These are phyloP conservation scores for Pasiphila rectangulata DNA, from an alignment of 2,888 invertebrate species.

Conservation along the genomic window DNA sequence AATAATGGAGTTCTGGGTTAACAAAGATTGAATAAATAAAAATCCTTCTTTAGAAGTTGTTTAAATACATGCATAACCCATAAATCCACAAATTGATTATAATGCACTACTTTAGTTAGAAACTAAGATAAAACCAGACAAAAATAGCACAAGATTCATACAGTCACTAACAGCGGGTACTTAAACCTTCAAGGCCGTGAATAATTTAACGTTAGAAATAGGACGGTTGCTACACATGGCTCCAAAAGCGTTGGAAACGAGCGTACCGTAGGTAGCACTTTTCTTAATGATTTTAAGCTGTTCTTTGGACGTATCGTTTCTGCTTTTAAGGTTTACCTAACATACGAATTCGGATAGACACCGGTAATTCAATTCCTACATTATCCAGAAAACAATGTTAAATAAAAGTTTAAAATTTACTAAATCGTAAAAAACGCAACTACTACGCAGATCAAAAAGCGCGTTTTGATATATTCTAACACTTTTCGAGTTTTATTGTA, in stretches of 20 bases:
- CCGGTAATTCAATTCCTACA: too few relatives aligned
- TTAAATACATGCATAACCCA: too few relatives aligned
- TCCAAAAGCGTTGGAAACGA: constrained; percentile 12
- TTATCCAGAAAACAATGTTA: too few relatives aligned
- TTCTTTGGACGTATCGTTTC: neutral
- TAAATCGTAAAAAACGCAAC: too few relatives aligned
- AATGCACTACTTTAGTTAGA: neutral
- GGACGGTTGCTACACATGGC: constrained; percentile 23
- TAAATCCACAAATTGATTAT: neutral
- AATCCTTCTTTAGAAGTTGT: neutral
- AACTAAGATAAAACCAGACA: constrained; percentile 3
- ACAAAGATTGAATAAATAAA: too few relatives aligned
- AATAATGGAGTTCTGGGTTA: too few relatives aligned
- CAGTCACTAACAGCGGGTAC: constrained; percentile 23
- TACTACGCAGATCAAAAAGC: too few relatives aligned
- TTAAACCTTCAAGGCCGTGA: constrained; percentile 25
- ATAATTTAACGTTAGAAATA: constrained; percentile 30
- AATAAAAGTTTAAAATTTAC: too few relatives aligned
- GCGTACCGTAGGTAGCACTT: constrained; percentile 12
- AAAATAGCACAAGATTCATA: constrained; percentile 14
- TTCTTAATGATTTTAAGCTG: constrained; percentile 19
- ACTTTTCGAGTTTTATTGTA: too few relatives aligned
- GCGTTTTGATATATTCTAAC: too few relatives aligned
- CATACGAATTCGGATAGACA: too few relatives aligned
- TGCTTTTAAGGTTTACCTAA: neutral